These are phyloP conservation scores for Hestina assimilis DNA, from an alignment of 1,140 invertebrate genomes.

Conservation along the genomic window DNA sequence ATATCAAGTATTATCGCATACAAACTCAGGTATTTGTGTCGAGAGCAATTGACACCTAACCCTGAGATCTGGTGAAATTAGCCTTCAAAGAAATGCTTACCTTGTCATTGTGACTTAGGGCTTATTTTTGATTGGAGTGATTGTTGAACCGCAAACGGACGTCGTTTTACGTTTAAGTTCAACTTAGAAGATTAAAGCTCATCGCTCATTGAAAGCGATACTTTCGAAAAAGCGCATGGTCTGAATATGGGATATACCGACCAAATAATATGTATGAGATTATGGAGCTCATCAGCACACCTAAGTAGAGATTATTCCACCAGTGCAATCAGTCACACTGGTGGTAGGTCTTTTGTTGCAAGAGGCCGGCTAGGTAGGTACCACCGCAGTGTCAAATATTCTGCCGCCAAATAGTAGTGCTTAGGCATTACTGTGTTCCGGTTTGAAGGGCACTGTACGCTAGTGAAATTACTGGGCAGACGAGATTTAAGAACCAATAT, in stretches of 20 bases:
- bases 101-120: background rate
- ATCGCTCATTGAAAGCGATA: background rate
- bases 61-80: slow-evolving; percentile 15
- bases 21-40: slow-evolving; percentile 16
- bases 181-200: slow-evolving; percentile 23
- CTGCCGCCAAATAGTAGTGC: too few relatives aligned
- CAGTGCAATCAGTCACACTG: too few relatives aligned
- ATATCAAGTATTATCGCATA: background rate
- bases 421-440: too few relatives aligned
- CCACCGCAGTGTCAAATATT: too few relatives aligned
- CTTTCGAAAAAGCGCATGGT: background rate
- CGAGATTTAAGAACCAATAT: too few relatives aligned
- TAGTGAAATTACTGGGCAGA: too few relatives aligned
- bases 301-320: too few relatives aligned
- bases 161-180: slow-evolving; percentile 24
- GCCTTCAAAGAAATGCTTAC: background rate
- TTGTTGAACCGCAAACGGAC: slow-evolving; percentile 18
- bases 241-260: background rate
- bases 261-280: too few relatives aligned
- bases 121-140: background rate
- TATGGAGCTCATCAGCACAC: too few relatives aligned
- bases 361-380: too few relatives aligned
- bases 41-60: slow-evolving; percentile 26
- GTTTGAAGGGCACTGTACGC: too few relatives aligned
- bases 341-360: too few relatives aligned